Conservation (phyloP, 2,888 invertebrate species). For the Orchesella flavescens region DNA sequence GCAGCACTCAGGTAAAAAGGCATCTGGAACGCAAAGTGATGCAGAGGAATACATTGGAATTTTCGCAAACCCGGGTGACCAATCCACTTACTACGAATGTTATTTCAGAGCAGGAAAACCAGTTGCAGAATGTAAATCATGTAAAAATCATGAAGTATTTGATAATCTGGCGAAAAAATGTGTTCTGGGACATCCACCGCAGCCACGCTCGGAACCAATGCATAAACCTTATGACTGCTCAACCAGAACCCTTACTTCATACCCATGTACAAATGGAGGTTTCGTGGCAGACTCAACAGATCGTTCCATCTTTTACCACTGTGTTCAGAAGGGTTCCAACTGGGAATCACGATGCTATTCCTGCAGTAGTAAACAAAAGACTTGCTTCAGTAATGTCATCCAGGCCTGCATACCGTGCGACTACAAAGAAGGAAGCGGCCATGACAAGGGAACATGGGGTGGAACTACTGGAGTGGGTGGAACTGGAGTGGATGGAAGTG, state of each 20-base stretch:
- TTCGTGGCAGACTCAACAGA: background rate
- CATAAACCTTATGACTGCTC: slow-evolving; percentile 14
- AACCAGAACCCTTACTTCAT: background rate
- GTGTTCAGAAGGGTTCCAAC: background rate
- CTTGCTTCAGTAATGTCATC: background rate
- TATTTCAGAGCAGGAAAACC: background rate
- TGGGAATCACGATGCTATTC: slow-evolving; percentile 1
- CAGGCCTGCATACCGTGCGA: slow-evolving; percentile 2
- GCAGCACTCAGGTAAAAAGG: no score
- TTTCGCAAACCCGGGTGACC: slow-evolving; percentile 9
- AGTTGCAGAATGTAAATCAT: background rate
- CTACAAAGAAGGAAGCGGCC: no score
- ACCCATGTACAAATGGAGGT: background rate
- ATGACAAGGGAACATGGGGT: no score
- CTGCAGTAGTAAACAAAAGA: background rate
- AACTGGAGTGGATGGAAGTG: no score
- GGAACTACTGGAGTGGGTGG: no score
- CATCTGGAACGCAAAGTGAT: no score
- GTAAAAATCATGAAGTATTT: background rate
- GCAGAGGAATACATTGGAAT: background rate
- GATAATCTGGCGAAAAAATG: background rate
- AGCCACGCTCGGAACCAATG: no score
- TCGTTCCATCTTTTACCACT: background rate
- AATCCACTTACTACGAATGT: background rate
- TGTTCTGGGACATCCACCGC: background rate